Evolutionary conservation across 2,888 invertebrate genomes (phyloP).

Genomic region (Heliconius hortense): DNA sequence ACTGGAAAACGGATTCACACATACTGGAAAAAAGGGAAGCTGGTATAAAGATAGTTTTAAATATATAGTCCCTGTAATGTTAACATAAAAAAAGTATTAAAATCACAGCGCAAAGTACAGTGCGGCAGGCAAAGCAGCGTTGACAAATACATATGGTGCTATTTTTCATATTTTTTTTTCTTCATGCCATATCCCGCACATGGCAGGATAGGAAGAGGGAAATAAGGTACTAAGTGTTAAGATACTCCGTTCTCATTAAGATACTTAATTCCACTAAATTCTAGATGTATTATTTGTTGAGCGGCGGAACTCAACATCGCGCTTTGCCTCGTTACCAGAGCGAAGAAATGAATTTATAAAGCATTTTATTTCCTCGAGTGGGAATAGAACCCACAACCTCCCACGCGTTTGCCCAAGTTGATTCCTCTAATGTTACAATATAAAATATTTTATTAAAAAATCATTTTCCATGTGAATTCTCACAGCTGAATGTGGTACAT

Average conservation of each 20-base stretch:
- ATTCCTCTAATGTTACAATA: background rate
- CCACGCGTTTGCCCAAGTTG: background rate
- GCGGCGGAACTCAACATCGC: background rate
- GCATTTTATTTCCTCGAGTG: background rate
- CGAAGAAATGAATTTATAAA: background rate
- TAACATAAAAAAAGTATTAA: too few species aligned
- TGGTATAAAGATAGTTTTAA: too few species aligned
- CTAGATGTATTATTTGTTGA: background rate
- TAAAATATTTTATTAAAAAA: constrained; percentile 19
- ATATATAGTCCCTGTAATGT: too few species aligned
- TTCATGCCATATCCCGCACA: background rate
- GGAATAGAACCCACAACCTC: background rate
- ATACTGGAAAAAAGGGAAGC: too few species aligned
- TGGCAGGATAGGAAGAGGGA: background rate
- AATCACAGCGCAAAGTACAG: too few species aligned
- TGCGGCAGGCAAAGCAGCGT: too few species aligned
- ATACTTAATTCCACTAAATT: too few species aligned
- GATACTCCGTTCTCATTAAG: background rate
- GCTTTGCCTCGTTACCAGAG: background rate
- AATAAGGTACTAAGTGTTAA: background rate
- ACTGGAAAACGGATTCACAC: too few species aligned
- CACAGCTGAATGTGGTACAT: constrained; percentile 27
- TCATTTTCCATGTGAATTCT: constrained; percentile 6
- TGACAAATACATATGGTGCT: background rate
- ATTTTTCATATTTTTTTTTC: too few species aligned